These are phyloP conservation scores for Rhinophrynus dorsalis DNA, from an alignment of 2,797 vertebrate genomes.

Conservation along the genomic window DNA sequence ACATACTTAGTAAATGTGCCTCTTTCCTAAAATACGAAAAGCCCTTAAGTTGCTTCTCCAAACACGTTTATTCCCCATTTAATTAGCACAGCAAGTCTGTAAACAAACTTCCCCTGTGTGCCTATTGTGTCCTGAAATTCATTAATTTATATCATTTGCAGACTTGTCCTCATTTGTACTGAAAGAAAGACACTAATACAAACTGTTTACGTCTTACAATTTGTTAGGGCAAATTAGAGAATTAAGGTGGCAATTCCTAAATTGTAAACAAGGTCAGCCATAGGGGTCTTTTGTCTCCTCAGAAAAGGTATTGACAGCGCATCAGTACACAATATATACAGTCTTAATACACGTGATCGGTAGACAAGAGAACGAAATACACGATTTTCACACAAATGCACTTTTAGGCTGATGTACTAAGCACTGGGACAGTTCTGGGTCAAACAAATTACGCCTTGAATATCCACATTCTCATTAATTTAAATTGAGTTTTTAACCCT, in stretches of 20 bases:
- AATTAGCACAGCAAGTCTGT: constrained; percentile 41
- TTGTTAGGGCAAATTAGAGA: constrained; percentile 59
- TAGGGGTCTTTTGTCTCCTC: constrained; percentile 57
- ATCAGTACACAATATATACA: constrained; percentile 51
- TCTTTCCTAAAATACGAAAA: too few relatives aligned
- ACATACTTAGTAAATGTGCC: too few relatives aligned
- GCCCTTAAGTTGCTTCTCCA: constrained; percentile 28
- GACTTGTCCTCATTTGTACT: constrained; percentile 46
- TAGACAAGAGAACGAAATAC: too few relatives aligned
- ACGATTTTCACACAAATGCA: too few relatives aligned
- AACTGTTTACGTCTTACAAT: constrained; percentile 54
- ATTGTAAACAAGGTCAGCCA: constrained; percentile 59
- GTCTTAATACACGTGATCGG: neutral
- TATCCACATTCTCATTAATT: too few relatives aligned
- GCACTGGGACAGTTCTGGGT: too few relatives aligned
- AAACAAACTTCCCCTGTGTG: constrained; percentile 53
- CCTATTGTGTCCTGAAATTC: constrained; percentile 50
- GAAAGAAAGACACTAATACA: constrained; percentile 50
- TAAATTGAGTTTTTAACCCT: too few relatives aligned
- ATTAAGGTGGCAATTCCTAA: constrained; percentile 55
- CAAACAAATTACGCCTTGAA: too few relatives aligned
- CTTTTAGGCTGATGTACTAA: too few relatives aligned
- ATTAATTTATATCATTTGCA: constrained; percentile 47
- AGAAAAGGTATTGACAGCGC: constrained; percentile 53
- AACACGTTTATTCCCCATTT: constrained; percentile 48